phyloP scores from a whole-genome alignment of 1,140 invertebrate genomes.

The Prorops nasuta region DNA sequence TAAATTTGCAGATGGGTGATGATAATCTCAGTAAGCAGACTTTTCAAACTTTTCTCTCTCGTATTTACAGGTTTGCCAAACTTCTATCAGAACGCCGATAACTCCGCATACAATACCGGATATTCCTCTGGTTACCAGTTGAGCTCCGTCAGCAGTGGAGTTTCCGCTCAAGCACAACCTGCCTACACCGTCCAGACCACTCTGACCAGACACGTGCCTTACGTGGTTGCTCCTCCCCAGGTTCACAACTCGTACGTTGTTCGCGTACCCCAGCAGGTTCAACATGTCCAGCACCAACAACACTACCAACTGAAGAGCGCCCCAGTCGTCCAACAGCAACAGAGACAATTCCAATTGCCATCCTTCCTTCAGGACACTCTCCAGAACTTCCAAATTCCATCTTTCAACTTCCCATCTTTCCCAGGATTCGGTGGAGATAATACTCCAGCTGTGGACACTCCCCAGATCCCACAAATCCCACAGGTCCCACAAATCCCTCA shows the following conservation, averaged over 20 bases:
- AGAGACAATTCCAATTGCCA: neutral
- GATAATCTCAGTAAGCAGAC: too few relatives aligned
- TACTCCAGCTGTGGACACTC: neutral
- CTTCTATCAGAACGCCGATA: neutral
- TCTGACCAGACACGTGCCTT: conserved; percentile 10
- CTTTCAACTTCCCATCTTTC: conserved; percentile 14
- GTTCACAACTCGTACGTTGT: conserved; percentile 6
- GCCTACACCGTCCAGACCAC: conserved; percentile 1
- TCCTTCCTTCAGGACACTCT: neutral
- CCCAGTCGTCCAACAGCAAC: neutral
- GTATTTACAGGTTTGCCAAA: neutral
- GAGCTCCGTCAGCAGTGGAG: neutral
- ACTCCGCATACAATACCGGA: neutral
- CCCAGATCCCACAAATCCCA: neutral
- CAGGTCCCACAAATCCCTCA: neutral
- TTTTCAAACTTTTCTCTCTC: too few relatives aligned
- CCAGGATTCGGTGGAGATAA: conserved; percentile 4
- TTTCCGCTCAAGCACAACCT: conserved; percentile 9
- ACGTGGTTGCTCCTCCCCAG: conserved; percentile 3
- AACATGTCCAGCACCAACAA: neutral
- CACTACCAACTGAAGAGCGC: too few relatives aligned
- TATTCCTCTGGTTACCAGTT: neutral
- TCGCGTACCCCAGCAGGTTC: conserved; percentile 5
- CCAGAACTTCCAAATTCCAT: conserved; percentile 7
- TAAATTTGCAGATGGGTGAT: too few relatives aligned